Evolutionary conservation across 2,888 invertebrate genomes (phyloP), one percentile per base, ranked within the genome.

Genomic region (Plebejus anna): DNA sequence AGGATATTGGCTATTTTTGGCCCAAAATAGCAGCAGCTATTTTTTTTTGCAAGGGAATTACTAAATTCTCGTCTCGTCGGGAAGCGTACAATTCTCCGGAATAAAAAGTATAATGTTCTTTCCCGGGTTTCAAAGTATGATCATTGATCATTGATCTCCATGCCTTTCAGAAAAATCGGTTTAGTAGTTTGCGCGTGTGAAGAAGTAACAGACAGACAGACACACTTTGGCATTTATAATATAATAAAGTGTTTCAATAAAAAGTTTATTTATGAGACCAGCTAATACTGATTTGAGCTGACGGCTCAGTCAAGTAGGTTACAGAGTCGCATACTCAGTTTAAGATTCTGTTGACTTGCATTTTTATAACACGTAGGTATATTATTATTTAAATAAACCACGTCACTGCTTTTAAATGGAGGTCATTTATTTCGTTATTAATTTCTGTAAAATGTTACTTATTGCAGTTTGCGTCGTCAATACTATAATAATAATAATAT

Each of bases 231-330:
- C 6, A 42, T 42, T 42, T 42, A 42, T 42, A 42, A 2, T 42
- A 42, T 42, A 28, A 22, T 59, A 7, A 22, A 22, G n/a, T 4
- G 11, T 28, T 28, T 51, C 5, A 13, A 13, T 4, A 66, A 28
- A 66, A 66, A 66, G 13, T 32, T 13, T 66, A 9, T 66, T 66
- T 66, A 66, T 66, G 13, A 66, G 66, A 66, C 32, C 66, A 66
- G 66, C 32, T 36, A 66, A 66, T 66, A 36, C 66, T 36, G 11
- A 66, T 66, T 66, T 66, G 13, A 66, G 11, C 61, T 61, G 61
- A 61, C 28, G 22, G 61, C 32, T 66, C 32, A 66, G 5, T 9
- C 36, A 66, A 66, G 66, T 36, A 13, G 32, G 66, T 66, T 66
- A 66, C 61, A 36, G 13, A 66, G 22, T 66, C 13, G 13, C 66